Percentiles rank a stretch among this genome's conserved stretches.
Conservation (phyloP, 2,113 vertebrate species). For the Sarotherodon lohbergeri region DNA sequence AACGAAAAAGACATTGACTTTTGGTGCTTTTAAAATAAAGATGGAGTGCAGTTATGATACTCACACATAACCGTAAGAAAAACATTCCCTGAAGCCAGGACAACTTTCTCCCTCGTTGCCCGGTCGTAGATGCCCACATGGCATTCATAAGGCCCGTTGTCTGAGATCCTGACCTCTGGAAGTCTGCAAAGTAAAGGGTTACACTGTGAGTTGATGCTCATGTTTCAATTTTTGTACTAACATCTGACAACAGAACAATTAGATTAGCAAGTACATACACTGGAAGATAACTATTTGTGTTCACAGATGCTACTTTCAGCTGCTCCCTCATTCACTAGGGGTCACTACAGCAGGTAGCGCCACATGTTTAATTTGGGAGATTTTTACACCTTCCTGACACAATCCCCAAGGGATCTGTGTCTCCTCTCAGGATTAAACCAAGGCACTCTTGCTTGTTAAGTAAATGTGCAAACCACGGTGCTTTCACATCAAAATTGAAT, state of each 20-base stretch:
- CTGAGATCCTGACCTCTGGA: slow-evolving; percentile 91
- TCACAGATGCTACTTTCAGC: not conserved
- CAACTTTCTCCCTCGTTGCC: slow-evolving; percentile 90
- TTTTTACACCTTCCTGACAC: not conserved
- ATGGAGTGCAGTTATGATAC: slow-evolving; percentile 36
- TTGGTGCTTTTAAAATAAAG: not conserved
- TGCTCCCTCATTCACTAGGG: not conserved
- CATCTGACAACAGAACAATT: not conserved
- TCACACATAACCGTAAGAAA: slow-evolving; percentile 98
- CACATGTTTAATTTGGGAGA: not conserved
- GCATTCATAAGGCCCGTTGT: slow-evolving; percentile 96
- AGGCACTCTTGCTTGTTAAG: not conserved
- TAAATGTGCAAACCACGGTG: not conserved
- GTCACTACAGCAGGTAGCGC: not conserved
- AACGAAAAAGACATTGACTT: not conserved
- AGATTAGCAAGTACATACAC: not conserved
- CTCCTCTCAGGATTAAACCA: not conserved
- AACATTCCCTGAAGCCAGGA: slow-evolving; percentile 89
- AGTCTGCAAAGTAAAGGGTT: slow-evolving; percentile 71
- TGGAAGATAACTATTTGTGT: not conserved
- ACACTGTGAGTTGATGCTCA: not conserved
- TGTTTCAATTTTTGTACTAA: not conserved
- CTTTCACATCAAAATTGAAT: not conserved
- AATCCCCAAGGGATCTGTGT: not conserved
- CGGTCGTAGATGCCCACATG: slow-evolving; percentile 97